Base-by-base conservation (phyloP, 2,888 invertebrate genomes). In the Protodeltote pygarga region DNA sequence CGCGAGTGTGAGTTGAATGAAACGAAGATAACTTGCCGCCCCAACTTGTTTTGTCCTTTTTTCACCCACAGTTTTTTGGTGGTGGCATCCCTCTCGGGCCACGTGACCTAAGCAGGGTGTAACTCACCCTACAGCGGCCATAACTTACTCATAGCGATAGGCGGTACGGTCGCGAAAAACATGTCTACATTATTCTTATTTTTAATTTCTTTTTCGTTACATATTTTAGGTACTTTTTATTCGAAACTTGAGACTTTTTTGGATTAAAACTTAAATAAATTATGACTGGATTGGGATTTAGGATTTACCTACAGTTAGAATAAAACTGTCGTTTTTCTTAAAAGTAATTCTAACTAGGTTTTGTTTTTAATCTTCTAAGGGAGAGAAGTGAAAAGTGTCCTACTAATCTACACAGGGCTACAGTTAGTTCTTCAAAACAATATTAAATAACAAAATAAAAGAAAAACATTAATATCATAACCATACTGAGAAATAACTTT, bases 21-120 rank as follows among this genome's bases (percentile, higher is more conserved):
- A 91, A 91, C 91, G 92, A 92, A 92, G 92, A 92, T 92, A 92
- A 92, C 92, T 92, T 91, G 85, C 92, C 91, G 91, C 92, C 92
- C 92, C 88, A 86, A 82, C 77, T 75, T 85, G 68, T 57, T 73
- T 77, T 65, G 75, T 90, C 91, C 81, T 79, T 72, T 89, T 80
- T 69, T 50, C 54, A 68, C 71, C 58, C 50, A 20, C 28, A 41
- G 55, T 72, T 73, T 84, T 78, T 75, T 76, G 71, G 70, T 87
- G 69, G 63, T 44, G 57, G 79, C 77, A 72, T 91, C 89, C 77
- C 83, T 70, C 68, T 89, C 88, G 76, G 73, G 81, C 89, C 92
- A 91, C 90, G 92, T 92, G 92, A 91, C 90, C 91, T 89, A 90
- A 90, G 88, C 90, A 91, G 92, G 92, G 92, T 92, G 92, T 92